Evolutionary conservation across 2,113 vertebrate species (phyloP).

Genomic region (Neomonachus schauinslandi): DNA sequence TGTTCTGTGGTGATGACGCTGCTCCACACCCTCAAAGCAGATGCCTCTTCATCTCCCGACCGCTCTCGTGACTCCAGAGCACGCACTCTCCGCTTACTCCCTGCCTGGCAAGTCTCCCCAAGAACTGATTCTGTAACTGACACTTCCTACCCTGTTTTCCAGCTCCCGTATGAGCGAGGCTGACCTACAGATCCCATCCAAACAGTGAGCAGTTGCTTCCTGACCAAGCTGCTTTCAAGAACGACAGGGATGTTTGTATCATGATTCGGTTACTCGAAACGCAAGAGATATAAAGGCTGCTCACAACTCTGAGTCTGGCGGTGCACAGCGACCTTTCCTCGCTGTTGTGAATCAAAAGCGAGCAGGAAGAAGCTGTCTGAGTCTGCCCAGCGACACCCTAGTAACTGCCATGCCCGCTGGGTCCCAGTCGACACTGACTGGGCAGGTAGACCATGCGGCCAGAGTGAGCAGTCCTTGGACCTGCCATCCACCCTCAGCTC

Average conservation of each 20-base stretch:
- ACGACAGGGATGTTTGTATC: neutral
- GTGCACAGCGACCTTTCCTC: neutral
- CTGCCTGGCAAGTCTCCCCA: neutral
- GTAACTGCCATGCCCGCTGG: accelerated
- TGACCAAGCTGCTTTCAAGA: neutral
- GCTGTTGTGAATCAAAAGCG: neutral
- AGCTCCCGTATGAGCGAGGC: accelerated
- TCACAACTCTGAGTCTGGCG: neutral
- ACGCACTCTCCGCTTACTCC: accelerated
- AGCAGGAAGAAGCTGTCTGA: neutral
- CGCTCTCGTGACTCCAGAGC: neutral
- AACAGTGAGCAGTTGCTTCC: neutral
- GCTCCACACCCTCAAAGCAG: neutral
- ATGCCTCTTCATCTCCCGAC: accelerated
- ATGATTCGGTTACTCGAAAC: neutral
- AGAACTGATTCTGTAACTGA: neutral
- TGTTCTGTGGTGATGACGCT: accelerated
- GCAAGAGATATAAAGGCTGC: neutral
- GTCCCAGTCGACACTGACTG: accelerated
- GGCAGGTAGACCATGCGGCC: accelerated
- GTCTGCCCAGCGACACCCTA: accelerated
- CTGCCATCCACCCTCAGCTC: accelerated
- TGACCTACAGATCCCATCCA: neutral
- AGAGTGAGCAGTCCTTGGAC: accelerated
- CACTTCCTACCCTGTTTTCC: neutral